phyloP scores from a whole-genome alignment of 2,797 vertebrate genomes.

The Artibeus lituratus region DNA sequence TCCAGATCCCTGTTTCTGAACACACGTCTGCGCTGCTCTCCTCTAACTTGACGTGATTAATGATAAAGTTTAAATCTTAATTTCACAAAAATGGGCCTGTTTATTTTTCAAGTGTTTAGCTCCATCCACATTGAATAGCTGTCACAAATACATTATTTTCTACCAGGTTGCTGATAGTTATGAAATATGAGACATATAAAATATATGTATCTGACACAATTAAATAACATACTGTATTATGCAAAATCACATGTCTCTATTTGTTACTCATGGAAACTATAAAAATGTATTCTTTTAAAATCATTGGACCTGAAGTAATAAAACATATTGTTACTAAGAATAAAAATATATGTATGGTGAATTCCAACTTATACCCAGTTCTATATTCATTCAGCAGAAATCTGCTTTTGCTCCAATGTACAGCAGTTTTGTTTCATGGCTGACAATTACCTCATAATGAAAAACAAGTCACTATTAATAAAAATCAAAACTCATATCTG shows the following conservation, averaged over 20 bases:
- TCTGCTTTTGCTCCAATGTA: slow-evolving; percentile 65
- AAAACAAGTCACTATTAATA: slow-evolving; percentile 97
- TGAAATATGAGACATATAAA: background rate
- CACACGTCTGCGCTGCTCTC: background rate
- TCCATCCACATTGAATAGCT: background rate
- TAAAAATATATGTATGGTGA: background rate
- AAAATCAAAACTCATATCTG: slow-evolving; percentile 90
- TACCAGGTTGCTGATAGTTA: background rate
- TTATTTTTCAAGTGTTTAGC: background rate
- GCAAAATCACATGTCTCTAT: background rate
- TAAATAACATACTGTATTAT: background rate
- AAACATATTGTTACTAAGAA: background rate
- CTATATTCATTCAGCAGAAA: slow-evolving; percentile 35
- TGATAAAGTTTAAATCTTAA: background rate
- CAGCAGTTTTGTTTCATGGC: slow-evolving; percentile 88
- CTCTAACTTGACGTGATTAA: background rate
- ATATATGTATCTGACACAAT: background rate
- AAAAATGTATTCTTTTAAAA: background rate
- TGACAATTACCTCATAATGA: slow-evolving; percentile 96
- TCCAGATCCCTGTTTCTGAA: background rate
- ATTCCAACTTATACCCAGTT: background rate
- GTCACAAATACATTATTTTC: background rate
- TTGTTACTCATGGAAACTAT: background rate
- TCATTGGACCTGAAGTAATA: slow-evolving; percentile 19
- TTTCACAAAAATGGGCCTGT: background rate